Evolutionary conservation across 2,113 vertebrate genomes (phyloP).

Genomic region (Phodopus roborovskii): DNA sequence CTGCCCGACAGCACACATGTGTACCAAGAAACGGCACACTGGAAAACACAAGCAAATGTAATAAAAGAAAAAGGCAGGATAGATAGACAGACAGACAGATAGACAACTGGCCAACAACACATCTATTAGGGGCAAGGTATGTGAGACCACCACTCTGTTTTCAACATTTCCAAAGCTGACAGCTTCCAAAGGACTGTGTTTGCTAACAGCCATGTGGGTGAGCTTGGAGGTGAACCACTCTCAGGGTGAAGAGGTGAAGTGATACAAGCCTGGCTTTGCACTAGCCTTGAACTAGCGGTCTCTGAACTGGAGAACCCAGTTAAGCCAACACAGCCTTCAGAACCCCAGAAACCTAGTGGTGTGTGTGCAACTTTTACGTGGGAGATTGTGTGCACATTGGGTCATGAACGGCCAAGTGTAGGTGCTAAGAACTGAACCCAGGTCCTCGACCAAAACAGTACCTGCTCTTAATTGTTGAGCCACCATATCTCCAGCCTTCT

Average conservation of each 20-base stretch:
- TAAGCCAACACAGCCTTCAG: background rate
- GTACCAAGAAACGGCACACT: background rate
- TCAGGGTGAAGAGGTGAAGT: background rate
- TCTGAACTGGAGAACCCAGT: background rate
- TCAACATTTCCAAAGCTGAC: constrained; percentile 29
- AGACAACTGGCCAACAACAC: background rate
- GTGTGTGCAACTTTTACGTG: background rate
- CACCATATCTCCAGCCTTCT: background rate
- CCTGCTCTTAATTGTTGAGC: background rate
- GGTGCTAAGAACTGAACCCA: background rate
- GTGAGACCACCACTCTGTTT: background rate
- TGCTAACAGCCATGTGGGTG: background rate
- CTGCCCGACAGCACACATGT: background rate
- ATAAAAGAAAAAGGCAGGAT: background rate
- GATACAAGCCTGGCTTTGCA: background rate
- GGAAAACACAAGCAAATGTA: background rate
- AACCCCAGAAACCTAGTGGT: background rate
- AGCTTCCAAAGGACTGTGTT: background rate
- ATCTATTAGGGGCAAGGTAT: background rate
- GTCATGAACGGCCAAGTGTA: background rate
- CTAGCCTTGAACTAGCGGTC: background rate
- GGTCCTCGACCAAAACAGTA: background rate
- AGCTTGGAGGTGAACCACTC: background rate
- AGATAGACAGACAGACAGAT: no score
- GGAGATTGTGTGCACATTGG: background rate